Evolutionary conservation across 2,888 invertebrate genomes (phyloP).

Genomic region (Odiellus spinosus): DNA sequence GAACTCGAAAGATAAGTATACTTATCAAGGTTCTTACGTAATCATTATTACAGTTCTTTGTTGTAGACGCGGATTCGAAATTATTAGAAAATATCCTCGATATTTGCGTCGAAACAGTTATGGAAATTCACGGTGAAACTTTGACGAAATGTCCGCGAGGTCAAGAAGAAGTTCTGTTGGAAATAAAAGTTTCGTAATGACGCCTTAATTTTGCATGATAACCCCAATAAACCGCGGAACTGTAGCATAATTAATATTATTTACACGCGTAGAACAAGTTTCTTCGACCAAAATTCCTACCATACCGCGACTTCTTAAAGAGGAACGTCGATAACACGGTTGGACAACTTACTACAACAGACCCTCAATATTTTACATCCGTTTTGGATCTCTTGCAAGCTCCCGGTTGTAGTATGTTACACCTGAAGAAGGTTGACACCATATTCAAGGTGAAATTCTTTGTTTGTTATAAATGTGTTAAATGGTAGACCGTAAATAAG

Average conservation of each 20-base stretch:
- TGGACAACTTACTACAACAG: constrained; percentile 17
- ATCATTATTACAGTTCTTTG: constrained; percentile 13
- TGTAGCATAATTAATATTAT: too few species aligned
- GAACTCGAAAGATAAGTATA: too few species aligned
- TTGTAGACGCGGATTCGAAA: constrained; percentile 18
- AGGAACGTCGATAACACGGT: constrained; percentile 19
- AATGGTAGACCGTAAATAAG: too few species aligned
- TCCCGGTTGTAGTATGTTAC: constrained; percentile 17
- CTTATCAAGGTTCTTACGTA: too few species aligned
- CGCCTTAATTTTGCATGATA: too few species aligned
- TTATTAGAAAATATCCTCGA: constrained; percentile 16
- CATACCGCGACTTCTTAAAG: constrained; percentile 18
- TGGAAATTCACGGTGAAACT: constrained; percentile 18
- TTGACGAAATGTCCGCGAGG: constrained; percentile 1
- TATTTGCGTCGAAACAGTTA: constrained; percentile 18
- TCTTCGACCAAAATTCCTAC: constrained; percentile 17
- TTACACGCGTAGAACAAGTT: constrained; percentile 21
- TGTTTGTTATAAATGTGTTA: too few species aligned
- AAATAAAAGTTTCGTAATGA: too few species aligned
- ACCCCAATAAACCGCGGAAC: too few species aligned
- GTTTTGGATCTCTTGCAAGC: constrained; percentile 19
- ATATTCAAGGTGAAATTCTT: constrained; percentile 17
- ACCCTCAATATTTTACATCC: constrained; percentile 20
- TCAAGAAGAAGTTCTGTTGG: too few species aligned
- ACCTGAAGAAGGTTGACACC: constrained; percentile 21